Base-by-base conservation (phyloP, 2,797 vertebrate species). In the Typhlichthys eigenmanni region DNA sequence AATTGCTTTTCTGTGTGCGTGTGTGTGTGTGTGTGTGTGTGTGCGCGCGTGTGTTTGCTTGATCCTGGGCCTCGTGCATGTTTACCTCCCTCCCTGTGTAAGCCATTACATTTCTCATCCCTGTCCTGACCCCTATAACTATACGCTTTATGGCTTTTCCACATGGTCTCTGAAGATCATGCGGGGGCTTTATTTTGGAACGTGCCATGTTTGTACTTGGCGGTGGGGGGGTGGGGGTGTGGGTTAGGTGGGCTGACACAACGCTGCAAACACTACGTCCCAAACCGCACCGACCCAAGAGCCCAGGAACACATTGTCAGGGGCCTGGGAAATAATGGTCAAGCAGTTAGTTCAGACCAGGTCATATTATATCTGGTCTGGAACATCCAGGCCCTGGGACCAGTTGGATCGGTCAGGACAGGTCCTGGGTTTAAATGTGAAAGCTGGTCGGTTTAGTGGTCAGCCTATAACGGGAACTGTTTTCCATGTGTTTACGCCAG, bases 171-270 rank as follows among this genome's bases (percentile, higher is more conserved):
- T 77, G 76, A 81, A 89, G 88, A 90, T 90, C 86, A 86, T 70
- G 76, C 72, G 64, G 75, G 84, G 81, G 84, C 90, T 92, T 92
- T 93, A 90, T 85, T 91, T 93, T 92, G 91, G 92, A 92, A 64
- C 34, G 29, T 58, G 57, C 72, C 72, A 46, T 91, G 87, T 90
- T 91, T 91, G 75, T 90, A 88, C 87, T 89, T 85, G 86, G 80
- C 75, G 81, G 77, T 13, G 47, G 1, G 11, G 12, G 1, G 12
- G 49, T 14, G 3, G 49, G 49, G 11, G 11, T 24, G 53, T 12
- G 29, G 54, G 4, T 6, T 2, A 3, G 52, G 52, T 4, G 11
- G 76, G 64, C 59, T 12, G 57, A 77, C 50, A 71, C 81, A 78
- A 76, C 74, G 75, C 86, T 82, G 69, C 79, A 85, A 82, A 58